Conservation (phyloP, 1,140 invertebrate genomes). For the Drosophila carrolli region DNA sequence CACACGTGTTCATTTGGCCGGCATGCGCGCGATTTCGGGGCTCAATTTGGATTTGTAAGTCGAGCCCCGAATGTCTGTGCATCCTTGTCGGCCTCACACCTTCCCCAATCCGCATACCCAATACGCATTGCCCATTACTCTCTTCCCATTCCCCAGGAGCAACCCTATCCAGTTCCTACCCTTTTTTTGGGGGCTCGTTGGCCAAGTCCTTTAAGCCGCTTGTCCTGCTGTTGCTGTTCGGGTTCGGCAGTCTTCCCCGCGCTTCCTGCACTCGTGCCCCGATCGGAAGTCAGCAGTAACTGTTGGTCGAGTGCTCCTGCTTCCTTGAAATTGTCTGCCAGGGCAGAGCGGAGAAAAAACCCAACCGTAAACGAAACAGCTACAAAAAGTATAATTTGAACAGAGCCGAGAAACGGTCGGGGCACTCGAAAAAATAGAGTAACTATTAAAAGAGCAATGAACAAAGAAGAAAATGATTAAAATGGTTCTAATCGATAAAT, state of each 20-base stretch:
- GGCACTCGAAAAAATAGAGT: slow-evolving; percentile 17
- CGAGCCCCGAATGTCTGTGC: slow-evolving; percentile 58
- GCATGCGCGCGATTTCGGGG: slow-evolving; percentile 63
- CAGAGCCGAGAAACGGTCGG: not conserved
- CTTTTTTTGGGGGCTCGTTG: slow-evolving; percentile 39
- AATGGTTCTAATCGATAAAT: too few relatives aligned
- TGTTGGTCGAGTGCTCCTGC: slow-evolving; percentile 61
- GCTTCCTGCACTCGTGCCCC: slow-evolving; percentile 67
- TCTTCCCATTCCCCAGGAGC: slow-evolving; percentile 8
- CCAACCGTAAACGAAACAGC: slow-evolving; percentile 71
- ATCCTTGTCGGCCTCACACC: slow-evolving; percentile 77
- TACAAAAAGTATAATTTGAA: slow-evolving; percentile 47
- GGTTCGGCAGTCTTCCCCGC: slow-evolving; percentile 22
- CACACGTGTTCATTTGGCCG: slow-evolving; percentile 66
- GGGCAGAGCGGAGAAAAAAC: slow-evolving; percentile 31
- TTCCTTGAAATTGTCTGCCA: slow-evolving; percentile 62
- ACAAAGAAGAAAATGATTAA: not conserved
- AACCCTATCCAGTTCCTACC: slow-evolving; percentile 61
- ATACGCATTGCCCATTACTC: slow-evolving; percentile 8
- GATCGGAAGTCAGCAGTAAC: slow-evolving; percentile 80
- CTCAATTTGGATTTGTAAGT: slow-evolving; percentile 78
- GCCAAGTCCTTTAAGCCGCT: slow-evolving; percentile 71
- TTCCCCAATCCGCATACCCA: slow-evolving; percentile 29
- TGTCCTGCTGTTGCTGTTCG: slow-evolving; percentile 68
- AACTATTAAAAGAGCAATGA: not conserved